These are phyloP conservation scores for Gobiocypris rarus DNA, from an alignment of 2,113 vertebrate species.

Conservation along the genomic window DNA sequence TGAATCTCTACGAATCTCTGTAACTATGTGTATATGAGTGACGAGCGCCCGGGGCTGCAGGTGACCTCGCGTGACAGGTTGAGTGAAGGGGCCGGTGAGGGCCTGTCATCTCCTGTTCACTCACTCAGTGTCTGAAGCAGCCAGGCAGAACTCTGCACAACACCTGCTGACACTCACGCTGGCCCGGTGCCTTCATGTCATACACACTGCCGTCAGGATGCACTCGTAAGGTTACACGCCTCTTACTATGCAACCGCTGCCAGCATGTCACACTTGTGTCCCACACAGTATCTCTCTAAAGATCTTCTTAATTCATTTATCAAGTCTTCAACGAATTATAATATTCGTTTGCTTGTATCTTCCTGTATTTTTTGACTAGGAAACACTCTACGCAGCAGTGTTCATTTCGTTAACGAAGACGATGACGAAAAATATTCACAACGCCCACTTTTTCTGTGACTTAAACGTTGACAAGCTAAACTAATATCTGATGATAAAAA, in stretches of 20 bases:
- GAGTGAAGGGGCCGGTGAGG: slow-evolving; percentile 74
- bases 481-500: too few relatives aligned
- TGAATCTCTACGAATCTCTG: not conserved
- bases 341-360: not conserved
- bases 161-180: slow-evolving; percentile 73
- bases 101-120: slow-evolving; percentile 71
- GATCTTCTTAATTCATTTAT: not conserved
- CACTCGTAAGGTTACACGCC: slow-evolving; percentile 19
- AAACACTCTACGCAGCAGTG: too few relatives aligned
- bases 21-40: not conserved
- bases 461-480: too few relatives aligned
- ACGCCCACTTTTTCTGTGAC: too few relatives aligned
- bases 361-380: not conserved
- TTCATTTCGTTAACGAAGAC: too few relatives aligned
- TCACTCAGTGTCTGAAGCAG: slow-evolving; percentile 49
- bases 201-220: slow-evolving; percentile 35
- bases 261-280: slow-evolving; percentile 21
- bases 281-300: not conserved
- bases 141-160: slow-evolving; percentile 71
- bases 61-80: slow-evolving; percentile 74
- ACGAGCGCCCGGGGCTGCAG: slow-evolving; percentile 14
- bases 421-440: too few relatives aligned
- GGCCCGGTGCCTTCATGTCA: slow-evolving; percentile 68
- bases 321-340: not conserved
- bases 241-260: slow-evolving; percentile 11